phyloP scores from a whole-genome alignment of 2,113 vertebrate genomes.

The Rattus rattus region DNA sequence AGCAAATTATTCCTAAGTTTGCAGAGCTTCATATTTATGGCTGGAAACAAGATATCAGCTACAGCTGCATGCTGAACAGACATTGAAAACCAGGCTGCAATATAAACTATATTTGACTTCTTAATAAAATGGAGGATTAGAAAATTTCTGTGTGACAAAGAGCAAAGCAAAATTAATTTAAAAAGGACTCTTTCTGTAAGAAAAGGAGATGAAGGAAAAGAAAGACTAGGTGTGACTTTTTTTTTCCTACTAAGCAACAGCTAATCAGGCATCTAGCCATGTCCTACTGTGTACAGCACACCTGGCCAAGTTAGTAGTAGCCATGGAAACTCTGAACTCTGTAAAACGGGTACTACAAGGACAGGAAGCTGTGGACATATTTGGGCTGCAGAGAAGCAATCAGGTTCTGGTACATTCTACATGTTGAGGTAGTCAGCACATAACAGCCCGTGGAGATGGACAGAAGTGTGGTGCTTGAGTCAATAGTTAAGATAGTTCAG shows the following conservation, averaged over 20 bases:
- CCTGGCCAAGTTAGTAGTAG: not conserved
- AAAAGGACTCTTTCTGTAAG: not conserved
- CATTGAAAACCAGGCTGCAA: not conserved
- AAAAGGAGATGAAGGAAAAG: not conserved
- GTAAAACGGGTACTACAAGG: not conserved
- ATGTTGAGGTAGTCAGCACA: not conserved
- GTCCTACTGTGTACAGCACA: not conserved
- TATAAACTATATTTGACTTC: not conserved
- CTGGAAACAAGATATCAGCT: not conserved
- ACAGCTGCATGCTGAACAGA: not conserved
- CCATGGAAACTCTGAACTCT: too few species aligned
- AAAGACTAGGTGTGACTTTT: not conserved
- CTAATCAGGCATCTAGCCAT: not conserved
- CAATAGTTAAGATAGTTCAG: not conserved
- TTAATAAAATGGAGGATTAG: not conserved
- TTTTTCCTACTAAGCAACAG: not conserved
- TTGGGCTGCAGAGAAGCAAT: not conserved
- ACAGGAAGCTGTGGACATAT: not conserved
- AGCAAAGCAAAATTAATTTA: not conserved
- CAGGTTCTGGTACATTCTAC: not conserved
- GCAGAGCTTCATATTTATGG: not conserved
- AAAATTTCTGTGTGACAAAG: not conserved
- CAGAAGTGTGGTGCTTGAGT: not conserved
- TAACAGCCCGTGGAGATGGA: not conserved
- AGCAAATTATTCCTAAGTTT: not conserved